These are phyloP conservation scores for Ectropis grisescens DNA, from an alignment of 1,140 invertebrate species.

Conservation along the genomic window DNA sequence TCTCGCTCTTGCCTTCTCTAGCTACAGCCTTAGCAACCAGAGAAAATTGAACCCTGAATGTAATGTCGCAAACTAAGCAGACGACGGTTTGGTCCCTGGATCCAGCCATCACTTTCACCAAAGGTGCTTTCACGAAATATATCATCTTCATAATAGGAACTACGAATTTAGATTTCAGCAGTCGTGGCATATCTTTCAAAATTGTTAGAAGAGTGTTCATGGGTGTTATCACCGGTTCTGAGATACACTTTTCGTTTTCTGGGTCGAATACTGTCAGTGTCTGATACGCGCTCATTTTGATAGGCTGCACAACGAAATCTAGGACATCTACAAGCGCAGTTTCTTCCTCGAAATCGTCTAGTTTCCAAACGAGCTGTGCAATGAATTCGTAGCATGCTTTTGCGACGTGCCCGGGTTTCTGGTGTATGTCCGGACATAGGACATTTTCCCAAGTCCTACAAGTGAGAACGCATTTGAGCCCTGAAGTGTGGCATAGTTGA, in stretches of 20 bases:
- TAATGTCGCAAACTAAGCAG: not conserved
- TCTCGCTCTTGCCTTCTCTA: not conserved
- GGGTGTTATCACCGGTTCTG: slow-evolving; percentile 5
- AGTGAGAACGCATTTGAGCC: slow-evolving; percentile 10
- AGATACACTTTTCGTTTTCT: slow-evolving; percentile 4
- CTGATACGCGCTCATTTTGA: slow-evolving; percentile 7
- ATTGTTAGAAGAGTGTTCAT: slow-evolving; percentile 5
- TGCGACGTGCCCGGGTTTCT: slow-evolving; percentile 1
- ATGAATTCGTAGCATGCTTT: slow-evolving; percentile 12
- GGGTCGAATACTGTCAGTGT: slow-evolving; percentile 2
- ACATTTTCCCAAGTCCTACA: slow-evolving; percentile 11
- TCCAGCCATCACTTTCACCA: slow-evolving; percentile 1
- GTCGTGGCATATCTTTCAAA: slow-evolving; percentile 2
- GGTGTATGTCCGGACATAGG: slow-evolving; percentile 2
- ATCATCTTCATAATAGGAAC: slow-evolving; percentile 1
- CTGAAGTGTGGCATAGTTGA: slow-evolving; percentile 12
- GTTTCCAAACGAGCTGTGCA: slow-evolving; percentile 11
- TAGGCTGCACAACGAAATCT: slow-evolving; percentile 11
- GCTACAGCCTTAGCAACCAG: not conserved
- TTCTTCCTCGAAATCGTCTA: slow-evolving; percentile 17
- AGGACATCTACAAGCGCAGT: slow-evolving; percentile 10
- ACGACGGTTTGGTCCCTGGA: slow-evolving; percentile 7
- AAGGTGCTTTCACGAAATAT: slow-evolving; percentile 5
- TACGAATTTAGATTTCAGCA: slow-evolving; percentile 3
- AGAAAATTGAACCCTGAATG: not conserved